phyloP scores from a whole-genome alignment of 2,113 vertebrate species.

The Callithrix jacchus region DNA sequence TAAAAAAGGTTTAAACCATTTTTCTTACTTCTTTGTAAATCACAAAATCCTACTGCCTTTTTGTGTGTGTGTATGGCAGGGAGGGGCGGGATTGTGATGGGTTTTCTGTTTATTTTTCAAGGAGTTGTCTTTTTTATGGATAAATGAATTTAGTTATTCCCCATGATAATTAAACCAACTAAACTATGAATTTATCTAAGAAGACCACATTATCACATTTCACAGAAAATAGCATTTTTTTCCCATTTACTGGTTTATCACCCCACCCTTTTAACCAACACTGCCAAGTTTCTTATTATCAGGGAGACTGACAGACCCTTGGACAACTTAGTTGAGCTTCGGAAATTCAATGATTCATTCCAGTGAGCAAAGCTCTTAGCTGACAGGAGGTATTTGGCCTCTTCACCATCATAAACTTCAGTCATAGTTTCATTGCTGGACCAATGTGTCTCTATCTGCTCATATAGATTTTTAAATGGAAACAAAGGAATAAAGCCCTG shows the following conservation, averaged over 20 bases:
- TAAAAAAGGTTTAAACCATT: background rate
- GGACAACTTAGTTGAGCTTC: constrained; percentile 58
- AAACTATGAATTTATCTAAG: background rate
- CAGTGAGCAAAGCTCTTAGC: constrained; percentile 63
- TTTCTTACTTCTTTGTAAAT: constrained; percentile 39
- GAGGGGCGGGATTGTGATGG: background rate
- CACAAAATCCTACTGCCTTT: background rate
- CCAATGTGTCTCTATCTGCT: constrained; percentile 40
- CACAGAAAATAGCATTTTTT: background rate
- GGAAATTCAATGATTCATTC: constrained; percentile 70
- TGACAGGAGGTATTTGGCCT: constrained; percentile 49
- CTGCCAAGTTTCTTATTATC: constrained; percentile 51
- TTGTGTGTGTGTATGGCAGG: background rate
- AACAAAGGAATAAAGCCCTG: constrained; percentile 56
- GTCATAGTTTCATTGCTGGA: constrained; percentile 48
- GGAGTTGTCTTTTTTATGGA: background rate
- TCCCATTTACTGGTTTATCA: background rate
- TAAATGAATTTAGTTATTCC: background rate
- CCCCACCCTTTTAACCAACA: constrained; percentile 33
- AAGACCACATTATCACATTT: background rate
- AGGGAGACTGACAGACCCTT: constrained; percentile 25
- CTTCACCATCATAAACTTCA: constrained; percentile 47
- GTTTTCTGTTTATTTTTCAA: background rate
- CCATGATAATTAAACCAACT: constrained; percentile 20
- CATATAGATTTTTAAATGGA: constrained; percentile 70